Conservation (phyloP, 2,797 vertebrate genomes). For the Botia kubotai region DNA sequence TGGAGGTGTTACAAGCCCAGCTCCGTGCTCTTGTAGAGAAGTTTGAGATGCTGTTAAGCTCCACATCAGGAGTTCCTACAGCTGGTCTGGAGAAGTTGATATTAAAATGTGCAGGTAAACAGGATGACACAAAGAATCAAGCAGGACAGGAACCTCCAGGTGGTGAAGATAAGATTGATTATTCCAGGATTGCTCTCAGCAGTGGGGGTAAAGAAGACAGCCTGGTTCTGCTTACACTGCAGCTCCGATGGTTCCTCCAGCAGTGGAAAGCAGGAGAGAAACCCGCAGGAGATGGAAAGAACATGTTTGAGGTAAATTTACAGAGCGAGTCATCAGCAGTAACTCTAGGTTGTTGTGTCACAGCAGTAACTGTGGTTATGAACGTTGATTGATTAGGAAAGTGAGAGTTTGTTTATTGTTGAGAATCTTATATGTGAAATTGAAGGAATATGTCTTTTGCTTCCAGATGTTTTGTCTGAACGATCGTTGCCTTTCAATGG, state of each 20-base stretch:
- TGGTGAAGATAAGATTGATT: constrained; percentile 36
- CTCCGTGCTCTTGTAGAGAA: constrained; percentile 82
- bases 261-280: constrained; percentile 85
- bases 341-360: neutral
- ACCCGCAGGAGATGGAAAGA: constrained; percentile 77
- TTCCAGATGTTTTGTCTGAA: constrained; percentile 83
- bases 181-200: constrained; percentile 30
- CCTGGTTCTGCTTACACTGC: constrained; percentile 85
- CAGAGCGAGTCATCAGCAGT: neutral
- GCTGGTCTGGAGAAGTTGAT: constrained; percentile 8
- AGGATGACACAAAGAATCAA: constrained; percentile 60
- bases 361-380: neutral
- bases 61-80: constrained; percentile 36
- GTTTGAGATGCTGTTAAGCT: constrained; percentile 76
- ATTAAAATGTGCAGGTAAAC: constrained; percentile 39
- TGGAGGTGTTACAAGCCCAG: constrained; percentile 88
- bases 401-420: neutral
- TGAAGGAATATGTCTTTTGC: constrained; percentile 1
- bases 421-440: neutral
- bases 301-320: constrained; percentile 84
- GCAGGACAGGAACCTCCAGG: constrained; percentile 23
- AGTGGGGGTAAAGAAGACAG: constrained; percentile 78
- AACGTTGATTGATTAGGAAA: neutral
- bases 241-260: constrained; percentile 92
- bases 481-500: constrained; percentile 81